Evolutionary conservation across 2,888 invertebrate species (phyloP).

Genomic region (Clivina fossor): DNA sequence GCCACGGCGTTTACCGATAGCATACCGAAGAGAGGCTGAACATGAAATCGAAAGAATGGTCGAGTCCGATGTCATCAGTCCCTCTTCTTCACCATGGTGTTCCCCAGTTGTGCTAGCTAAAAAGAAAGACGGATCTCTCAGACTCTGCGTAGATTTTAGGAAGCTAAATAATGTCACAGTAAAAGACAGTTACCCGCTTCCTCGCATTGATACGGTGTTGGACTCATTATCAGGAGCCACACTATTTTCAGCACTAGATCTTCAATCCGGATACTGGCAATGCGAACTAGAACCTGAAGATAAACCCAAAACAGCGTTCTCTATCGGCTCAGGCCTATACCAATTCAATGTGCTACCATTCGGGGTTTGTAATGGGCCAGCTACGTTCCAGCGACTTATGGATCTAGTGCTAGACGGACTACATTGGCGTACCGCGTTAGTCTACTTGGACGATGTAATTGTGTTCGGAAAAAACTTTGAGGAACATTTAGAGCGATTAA

Average conservation of each 20-base stretch:
- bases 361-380: conserved; percentile 29
- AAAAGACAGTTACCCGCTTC: conserved; percentile 10
- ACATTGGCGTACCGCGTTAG: conserved; percentile 35
- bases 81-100: conserved; percentile 1
- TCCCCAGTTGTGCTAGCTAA: neutral
- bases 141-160: conserved; percentile 3
- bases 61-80: neutral
- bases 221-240: neutral
- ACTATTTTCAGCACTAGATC: neutral
- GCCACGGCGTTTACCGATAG: neutral
- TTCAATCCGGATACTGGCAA: conserved; percentile 3
- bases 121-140: neutral
- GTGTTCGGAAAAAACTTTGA: conserved; percentile 28
- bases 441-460: conserved; percentile 30
- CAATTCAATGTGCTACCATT: conserved; percentile 12
- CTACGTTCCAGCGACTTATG: conserved; percentile 36
- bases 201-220: neutral
- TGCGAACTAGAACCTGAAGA: conserved; percentile 11
- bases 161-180: conserved; percentile 3
- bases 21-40: neutral
- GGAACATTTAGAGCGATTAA: conserved; percentile 31
- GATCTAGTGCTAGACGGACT: conserved; percentile 36
- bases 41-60: neutral
- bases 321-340: neutral
- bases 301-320: conserved; percentile 3